Evolutionary conservation across 2,888 invertebrate species (phyloP).

Genomic region (Sympetrum striolatum): DNA sequence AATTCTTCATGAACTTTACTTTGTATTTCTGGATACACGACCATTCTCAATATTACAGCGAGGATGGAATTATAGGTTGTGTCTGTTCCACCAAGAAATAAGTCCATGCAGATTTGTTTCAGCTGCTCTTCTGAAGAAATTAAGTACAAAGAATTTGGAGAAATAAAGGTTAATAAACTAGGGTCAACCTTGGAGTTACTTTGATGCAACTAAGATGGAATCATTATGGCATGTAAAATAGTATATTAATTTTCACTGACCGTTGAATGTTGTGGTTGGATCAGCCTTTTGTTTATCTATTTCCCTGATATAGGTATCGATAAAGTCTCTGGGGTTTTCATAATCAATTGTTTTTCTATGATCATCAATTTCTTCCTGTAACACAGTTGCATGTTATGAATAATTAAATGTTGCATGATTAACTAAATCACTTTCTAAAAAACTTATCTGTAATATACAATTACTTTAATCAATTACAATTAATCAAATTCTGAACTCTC

Average conservation of each 20-base stretch:
- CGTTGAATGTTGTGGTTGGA: background rate
- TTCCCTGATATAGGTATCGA: background rate
- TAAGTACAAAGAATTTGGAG: background rate
- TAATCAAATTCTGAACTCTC: no score
- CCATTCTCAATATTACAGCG: background rate
- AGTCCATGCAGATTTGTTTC: background rate
- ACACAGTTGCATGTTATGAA: background rate
- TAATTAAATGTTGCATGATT: background rate
- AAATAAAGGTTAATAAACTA: background rate
- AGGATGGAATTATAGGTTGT: background rate
- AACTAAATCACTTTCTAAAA: no score
- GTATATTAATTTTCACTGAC: background rate
- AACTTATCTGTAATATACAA: no score
- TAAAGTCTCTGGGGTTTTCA: conserved; percentile 8
- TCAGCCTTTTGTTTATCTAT: background rate
- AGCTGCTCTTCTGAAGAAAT: background rate
- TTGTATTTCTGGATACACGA: background rate
- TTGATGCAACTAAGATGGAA: background rate
- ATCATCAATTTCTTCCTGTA: background rate
- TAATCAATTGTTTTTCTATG: background rate
- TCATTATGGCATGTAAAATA: background rate
- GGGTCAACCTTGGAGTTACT: background rate
- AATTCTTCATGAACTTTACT: conserved; percentile 7
- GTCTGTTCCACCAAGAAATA: conserved; percentile 2
- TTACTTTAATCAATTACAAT: no score